Base-by-base conservation (phyloP, 2,113 vertebrate species). In the human (Homo sapiens) region DNA sequence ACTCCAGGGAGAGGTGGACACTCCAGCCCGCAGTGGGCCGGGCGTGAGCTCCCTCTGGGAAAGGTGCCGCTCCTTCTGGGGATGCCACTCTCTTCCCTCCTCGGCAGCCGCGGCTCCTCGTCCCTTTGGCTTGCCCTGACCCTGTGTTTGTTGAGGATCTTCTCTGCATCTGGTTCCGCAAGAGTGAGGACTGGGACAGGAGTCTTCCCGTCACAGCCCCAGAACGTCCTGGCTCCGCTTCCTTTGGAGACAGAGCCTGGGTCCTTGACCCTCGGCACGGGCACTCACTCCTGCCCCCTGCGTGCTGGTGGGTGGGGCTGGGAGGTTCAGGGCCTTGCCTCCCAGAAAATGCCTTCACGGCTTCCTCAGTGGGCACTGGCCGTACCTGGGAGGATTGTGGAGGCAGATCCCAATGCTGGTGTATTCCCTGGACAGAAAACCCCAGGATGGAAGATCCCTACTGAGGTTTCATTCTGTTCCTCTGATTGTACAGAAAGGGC, bases 51-150 rank as follows among this genome's bases (percentile, higher is more conserved):
- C 18, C 6, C 23, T 70, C 16, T 11, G 38, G 30, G 55, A 82
- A 61, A 38, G 40, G 30, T 16, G 22, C 40, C 43, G 17, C 52
- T 3, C 14, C 32, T 48, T 70, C 8, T 43, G 20, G 48, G 30
- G 40, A 45, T 66, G 38, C 3, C 50, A 6, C 30, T 8, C 35
- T 23, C 6, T 38, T 38, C 22, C n/a, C 23, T 55, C 11, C 38
- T 45, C 13, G 0, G 3, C 30, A 38, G 40, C 40, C 14, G 8
- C 35, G 16, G 17, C 4, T 14, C 35, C 45, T 20, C 1, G 25
- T 20, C 5, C 11, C n/a, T 16, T 38, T 22, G 75, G 38, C 30
- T 8, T 14, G 45, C 48, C 55, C 27, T 64, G 61, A 40, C 16
- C 8, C 32, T 70, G 32, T 43, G 38, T 30, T 43, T 35, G 32